Conservation (phyloP, 2,113 vertebrate genomes). For the Cervus canadensis region DNA sequence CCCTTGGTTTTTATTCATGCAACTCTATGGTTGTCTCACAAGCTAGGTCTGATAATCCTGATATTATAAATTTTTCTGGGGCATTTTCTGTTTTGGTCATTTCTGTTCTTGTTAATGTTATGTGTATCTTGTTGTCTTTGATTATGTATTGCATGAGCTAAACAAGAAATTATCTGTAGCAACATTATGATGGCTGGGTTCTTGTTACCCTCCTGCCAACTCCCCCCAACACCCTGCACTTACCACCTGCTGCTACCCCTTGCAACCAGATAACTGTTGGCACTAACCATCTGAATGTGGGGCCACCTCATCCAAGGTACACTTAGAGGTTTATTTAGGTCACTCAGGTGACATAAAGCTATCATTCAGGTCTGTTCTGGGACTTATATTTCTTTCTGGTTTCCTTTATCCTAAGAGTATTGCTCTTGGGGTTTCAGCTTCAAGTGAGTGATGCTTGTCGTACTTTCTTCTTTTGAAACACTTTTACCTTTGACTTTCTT, state of each 20-base stretch:
- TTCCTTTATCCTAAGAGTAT: not conserved
- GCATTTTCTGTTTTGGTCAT: conserved; percentile 14
- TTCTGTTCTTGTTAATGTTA: conserved; percentile 3
- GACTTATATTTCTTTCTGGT: not conserved
- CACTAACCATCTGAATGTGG: not conserved
- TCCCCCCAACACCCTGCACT: not conserved
- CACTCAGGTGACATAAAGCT: not conserved
- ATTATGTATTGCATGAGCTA: not conserved
- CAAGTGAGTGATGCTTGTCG: not conserved
- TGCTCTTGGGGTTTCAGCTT: conserved; percentile 11
- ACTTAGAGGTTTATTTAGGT: not conserved
- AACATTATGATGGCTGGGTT: not conserved
- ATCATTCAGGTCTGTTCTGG: not conserved
- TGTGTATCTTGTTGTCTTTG: not conserved
- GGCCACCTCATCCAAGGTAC: not conserved
- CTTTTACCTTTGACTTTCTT: conserved; percentile 40
- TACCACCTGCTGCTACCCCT: not conserved
- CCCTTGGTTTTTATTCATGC: not conserved
- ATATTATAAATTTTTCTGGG: not conserved
- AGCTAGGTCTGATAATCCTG: not conserved
- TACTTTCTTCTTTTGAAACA: conserved; percentile 32
- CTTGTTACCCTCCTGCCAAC: not conserved
- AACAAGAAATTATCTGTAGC: conserved; percentile 18
- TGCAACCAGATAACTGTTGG: not conserved
- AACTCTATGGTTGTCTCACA: not conserved